Evolutionary conservation across 2,797 vertebrate genomes (phyloP).

Genomic region (Eurystomus glaucurus): DNA sequence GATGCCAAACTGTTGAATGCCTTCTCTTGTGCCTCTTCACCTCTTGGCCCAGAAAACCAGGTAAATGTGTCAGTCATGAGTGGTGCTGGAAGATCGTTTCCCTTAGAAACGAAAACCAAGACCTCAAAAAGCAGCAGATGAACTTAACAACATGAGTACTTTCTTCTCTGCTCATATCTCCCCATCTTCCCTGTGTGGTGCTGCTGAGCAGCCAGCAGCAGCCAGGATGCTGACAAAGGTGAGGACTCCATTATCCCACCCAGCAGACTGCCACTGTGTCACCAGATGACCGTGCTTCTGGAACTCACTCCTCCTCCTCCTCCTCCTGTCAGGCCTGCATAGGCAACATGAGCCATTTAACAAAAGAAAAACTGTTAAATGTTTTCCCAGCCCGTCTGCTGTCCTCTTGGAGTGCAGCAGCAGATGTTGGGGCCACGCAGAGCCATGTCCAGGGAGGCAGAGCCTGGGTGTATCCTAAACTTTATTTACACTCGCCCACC

Average conservation of each 20-base stretch:
- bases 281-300: background rate
- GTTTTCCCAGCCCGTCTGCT: background rate
- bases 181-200: rapidly evolving
- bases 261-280: background rate
- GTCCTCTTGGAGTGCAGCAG: background rate
- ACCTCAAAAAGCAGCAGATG: background rate
- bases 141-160: background rate
- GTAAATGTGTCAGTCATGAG: background rate
- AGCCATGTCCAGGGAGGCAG: background rate
- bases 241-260: background rate
- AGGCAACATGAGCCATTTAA: background rate
- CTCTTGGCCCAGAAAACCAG: background rate
- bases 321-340: background rate
- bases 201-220: background rate
- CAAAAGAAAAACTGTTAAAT: background rate
- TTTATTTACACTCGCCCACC: background rate
- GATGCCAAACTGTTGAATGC: background rate
- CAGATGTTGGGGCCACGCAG: background rate
- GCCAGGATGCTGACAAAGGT: background rate
- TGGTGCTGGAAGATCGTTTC: background rate
- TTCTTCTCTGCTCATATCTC: background rate
- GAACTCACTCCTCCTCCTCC: background rate
- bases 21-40: background rate
- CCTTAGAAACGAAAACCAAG: background rate
- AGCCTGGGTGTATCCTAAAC: background rate